phyloP scores from a whole-genome alignment of 2,113 vertebrate genomes.

The Dipodomys spectabilis region DNA sequence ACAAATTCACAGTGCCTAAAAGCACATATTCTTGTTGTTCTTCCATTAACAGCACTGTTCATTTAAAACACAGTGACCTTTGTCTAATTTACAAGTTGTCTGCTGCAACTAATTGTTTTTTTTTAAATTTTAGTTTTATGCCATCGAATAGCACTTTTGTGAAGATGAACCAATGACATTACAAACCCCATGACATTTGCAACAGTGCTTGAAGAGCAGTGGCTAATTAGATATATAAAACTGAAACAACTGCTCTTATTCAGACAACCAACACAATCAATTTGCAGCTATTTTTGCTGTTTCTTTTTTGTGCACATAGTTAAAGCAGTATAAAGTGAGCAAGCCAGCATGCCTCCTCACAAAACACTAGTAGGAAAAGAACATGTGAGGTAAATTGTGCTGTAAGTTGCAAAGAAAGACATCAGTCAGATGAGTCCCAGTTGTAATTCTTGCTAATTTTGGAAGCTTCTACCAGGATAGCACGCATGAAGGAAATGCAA shows the following conservation, averaged over 20 bases:
- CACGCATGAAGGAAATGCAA: constrained; percentile 15
- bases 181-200: constrained; percentile 59
- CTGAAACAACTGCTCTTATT: constrained; percentile 47
- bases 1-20: constrained; percentile 63
- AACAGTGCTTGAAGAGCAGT: constrained; percentile 57
- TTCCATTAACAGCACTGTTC: constrained; percentile 70
- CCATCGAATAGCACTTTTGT: constrained; percentile 62
- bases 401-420: constrained; percentile 46
- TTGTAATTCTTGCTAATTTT: constrained; percentile 41
- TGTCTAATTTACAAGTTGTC: constrained; percentile 78
- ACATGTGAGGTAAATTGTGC: constrained; percentile 16
- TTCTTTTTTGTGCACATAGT: neutral
- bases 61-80: constrained; percentile 80
- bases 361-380: constrained; percentile 23
- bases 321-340: constrained; percentile 22
- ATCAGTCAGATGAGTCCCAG: constrained; percentile 16
- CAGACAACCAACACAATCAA: constrained; percentile 65
- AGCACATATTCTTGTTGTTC: constrained; percentile 65
- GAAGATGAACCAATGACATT: constrained; percentile 60
- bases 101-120: constrained; percentile 69
- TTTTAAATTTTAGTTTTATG: constrained; percentile 42
- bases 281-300: constrained; percentile 69
- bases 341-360: neutral
- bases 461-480: constrained; percentile 39
- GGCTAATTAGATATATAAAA: constrained; percentile 73